A percentile compares a stretch with the other conserved stretches of the same genome.
These are phyloP conservation scores for Trachelus iudaicus DNA, from an alignment of 2,888 invertebrate species.

Conservation along the genomic window DNA sequence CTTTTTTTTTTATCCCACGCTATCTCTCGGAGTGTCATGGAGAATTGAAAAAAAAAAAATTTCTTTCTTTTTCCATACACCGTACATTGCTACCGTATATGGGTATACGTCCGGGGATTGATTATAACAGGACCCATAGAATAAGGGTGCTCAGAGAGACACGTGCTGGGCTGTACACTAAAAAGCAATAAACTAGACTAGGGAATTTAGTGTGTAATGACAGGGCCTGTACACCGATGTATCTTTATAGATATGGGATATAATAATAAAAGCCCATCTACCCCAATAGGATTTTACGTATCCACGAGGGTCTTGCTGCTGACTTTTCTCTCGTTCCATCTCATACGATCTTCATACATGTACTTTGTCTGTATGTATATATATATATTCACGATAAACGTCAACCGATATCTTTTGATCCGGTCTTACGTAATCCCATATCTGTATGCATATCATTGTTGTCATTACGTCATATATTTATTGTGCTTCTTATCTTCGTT, in stretches of 20 bases:
- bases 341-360: too few species aligned
- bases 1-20: neutral
- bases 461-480: too few species aligned
- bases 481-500: too few species aligned
- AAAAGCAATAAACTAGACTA: conserved; percentile 57
- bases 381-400: conserved; percentile 38
- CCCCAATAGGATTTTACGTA: conserved; percentile 23
- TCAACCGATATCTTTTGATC: conserved; percentile 31
- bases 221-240: conserved; percentile 48
- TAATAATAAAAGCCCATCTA: conserved; percentile 50
- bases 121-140: neutral
- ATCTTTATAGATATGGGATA: conserved; percentile 34
- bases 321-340: too few species aligned
- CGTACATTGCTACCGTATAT: too few species aligned
- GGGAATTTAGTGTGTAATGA: conserved; percentile 43
- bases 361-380: too few species aligned
- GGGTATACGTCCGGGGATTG: too few species aligned
- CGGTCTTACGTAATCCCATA: neutral
- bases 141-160: conserved; percentile 21
- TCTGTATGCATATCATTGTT: too few species aligned
- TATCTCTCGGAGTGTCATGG: too few species aligned
- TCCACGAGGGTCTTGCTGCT: too few species aligned
- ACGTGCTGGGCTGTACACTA: conserved; percentile 53
- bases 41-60: too few species aligned
- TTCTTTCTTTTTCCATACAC: too few species aligned